These are phyloP conservation scores for Geococcyx californianus DNA, from an alignment of 2,113 vertebrate genomes.

Conservation along the genomic window DNA sequence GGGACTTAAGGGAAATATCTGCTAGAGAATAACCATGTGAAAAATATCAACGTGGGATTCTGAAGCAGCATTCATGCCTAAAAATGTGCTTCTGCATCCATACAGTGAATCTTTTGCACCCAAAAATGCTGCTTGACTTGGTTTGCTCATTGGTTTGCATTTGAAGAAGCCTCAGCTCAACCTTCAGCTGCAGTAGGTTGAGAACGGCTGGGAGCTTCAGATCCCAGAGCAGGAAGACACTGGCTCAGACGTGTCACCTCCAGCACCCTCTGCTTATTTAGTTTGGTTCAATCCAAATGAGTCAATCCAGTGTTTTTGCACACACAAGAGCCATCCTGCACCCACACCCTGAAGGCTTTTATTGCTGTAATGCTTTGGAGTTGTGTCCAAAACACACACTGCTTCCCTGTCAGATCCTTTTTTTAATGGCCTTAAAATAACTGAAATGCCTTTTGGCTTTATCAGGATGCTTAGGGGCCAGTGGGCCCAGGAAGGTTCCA, in stretches of 20 bases:
- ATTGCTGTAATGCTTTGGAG: not conserved
- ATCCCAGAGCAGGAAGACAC: not conserved
- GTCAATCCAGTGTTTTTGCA: too few relatives aligned
- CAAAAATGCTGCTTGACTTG: not conserved
- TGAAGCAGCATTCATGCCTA: not conserved
- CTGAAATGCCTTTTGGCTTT: not conserved
- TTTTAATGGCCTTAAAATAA: not conserved
- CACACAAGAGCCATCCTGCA: not conserved
- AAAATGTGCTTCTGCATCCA: not conserved
- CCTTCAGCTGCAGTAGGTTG: not conserved
- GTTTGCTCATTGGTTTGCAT: not conserved
- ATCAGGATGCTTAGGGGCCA: not conserved
- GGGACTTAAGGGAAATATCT: slow-evolving; percentile 28
- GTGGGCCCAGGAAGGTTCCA: not conserved
- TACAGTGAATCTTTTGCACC: not conserved
- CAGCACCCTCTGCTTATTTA: not conserved
- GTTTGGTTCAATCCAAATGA: not conserved
- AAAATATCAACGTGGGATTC: not conserved
- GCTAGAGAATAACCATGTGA: not conserved
- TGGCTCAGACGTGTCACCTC: not conserved
- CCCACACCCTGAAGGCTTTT: not conserved
- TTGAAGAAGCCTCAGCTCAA: not conserved
- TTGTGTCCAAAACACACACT: not conserved
- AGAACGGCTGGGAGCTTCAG: not conserved
- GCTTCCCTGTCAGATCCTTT: not conserved